These are phyloP conservation scores for Troides oblongomaculatus DNA, from an alignment of 2,888 invertebrate species.

Conservation along the genomic window DNA sequence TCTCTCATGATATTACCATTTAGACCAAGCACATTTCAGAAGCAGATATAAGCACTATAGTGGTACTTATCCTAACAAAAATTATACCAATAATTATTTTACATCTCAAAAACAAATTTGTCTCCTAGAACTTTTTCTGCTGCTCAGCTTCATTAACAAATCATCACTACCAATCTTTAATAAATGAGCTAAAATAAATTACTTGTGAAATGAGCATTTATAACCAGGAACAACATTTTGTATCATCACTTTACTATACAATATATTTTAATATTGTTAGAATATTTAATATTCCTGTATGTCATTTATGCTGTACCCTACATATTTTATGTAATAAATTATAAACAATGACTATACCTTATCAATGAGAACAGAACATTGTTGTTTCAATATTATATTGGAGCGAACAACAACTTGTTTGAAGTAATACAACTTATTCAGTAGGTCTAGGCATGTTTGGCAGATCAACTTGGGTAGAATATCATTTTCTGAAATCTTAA, in stretches of 20 bases:
- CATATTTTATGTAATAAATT: background rate
- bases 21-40: background rate
- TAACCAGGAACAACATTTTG: no score
- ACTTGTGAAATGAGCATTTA: no score
- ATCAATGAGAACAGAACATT: conserved; percentile 49
- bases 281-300: no score
- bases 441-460: conserved; percentile 61
- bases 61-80: no score
- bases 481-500: conserved; percentile 63
- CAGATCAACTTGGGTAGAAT: conserved; percentile 68
- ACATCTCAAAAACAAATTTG: no score
- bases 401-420: conserved; percentile 70
- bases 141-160: no score
- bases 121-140: no score
- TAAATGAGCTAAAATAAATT: no score
- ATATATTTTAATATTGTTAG: no score
- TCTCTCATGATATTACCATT: background rate
- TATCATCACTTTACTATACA: no score
- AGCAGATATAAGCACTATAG: background rate
- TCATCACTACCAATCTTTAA: no score
- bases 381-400: conserved; percentile 64
- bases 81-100: background rate
- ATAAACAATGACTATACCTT: conserved; percentile 19
- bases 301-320: no score
- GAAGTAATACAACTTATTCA: conserved; percentile 69